phyloP scores from a whole-genome alignment of 2,797 vertebrate species.

The Tokudaia tokunoshimensis region DNA sequence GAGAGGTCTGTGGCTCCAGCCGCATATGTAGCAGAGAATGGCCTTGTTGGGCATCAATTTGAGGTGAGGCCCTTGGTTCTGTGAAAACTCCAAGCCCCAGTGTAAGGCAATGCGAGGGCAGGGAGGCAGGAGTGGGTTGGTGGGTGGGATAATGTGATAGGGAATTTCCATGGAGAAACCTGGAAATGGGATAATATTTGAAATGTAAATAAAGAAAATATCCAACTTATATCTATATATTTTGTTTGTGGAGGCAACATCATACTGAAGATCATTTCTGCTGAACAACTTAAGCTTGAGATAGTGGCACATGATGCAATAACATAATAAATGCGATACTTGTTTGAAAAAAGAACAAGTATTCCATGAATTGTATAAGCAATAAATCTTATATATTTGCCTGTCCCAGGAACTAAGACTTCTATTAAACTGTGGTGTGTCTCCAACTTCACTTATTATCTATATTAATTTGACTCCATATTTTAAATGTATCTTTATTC shows the following conservation, averaged over 20 bases:
- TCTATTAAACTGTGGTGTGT: rapidly evolving
- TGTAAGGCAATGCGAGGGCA: no score
- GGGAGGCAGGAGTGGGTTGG: no score
- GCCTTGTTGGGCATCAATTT: no score
- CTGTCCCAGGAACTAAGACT: not conserved
- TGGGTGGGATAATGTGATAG: no score
- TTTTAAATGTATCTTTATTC: not conserved
- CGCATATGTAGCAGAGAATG: no score
- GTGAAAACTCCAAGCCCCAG: no score
- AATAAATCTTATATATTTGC: not conserved
- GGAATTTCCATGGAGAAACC: no score
- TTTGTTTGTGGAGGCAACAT: not conserved
- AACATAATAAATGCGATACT: not conserved
- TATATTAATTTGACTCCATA: not conserved
- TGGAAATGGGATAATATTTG: no score
- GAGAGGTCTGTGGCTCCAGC: no score
- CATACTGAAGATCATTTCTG: not conserved
- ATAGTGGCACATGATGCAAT: not conserved
- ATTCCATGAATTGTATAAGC: not conserved
- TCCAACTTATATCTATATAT: no score
- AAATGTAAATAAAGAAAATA: no score
- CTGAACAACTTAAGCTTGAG: not conserved
- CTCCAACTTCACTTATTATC: not conserved
- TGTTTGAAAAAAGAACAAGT: not conserved
- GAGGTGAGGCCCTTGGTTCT: no score